These are phyloP conservation scores for Castor canadensis DNA, from an alignment of 2,113 vertebrate genomes.

Conservation along the genomic window DNA sequence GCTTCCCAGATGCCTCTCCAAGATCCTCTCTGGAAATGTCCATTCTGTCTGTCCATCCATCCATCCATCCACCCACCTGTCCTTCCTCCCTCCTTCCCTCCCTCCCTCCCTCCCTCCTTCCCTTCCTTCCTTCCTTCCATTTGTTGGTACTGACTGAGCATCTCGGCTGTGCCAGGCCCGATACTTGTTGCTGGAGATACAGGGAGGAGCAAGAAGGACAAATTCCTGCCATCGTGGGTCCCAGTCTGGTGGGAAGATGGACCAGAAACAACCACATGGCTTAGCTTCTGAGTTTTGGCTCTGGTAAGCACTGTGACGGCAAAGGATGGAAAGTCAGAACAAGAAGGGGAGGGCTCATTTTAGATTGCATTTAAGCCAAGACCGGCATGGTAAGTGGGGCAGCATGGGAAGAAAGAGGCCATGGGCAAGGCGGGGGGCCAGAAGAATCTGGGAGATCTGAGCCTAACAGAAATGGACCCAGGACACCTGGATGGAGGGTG, in stretches of 20 bases:
- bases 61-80: neutral
- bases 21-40: too few species aligned
- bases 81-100: too few species aligned
- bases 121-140: neutral
- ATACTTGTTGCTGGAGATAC: neutral
- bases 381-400: neutral
- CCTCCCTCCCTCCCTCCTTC: too few species aligned
- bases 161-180: neutral
- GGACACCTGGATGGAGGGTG: neutral
- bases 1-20: neutral
- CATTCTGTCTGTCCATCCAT: neutral
- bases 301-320: neutral
- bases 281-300: neutral
- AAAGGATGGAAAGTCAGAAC: neutral
- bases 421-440: too few species aligned
- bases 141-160: neutral
- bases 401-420: neutral
- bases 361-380: neutral
- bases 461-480: neutral
- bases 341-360: neutral
- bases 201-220: neutral
- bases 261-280: neutral
- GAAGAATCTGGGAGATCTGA: rapidly evolving
- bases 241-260: neutral
- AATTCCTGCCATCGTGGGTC: neutral